Conservation (phyloP, 2,797 vertebrate genomes). For the Dendrocincla fuliginosa region DNA sequence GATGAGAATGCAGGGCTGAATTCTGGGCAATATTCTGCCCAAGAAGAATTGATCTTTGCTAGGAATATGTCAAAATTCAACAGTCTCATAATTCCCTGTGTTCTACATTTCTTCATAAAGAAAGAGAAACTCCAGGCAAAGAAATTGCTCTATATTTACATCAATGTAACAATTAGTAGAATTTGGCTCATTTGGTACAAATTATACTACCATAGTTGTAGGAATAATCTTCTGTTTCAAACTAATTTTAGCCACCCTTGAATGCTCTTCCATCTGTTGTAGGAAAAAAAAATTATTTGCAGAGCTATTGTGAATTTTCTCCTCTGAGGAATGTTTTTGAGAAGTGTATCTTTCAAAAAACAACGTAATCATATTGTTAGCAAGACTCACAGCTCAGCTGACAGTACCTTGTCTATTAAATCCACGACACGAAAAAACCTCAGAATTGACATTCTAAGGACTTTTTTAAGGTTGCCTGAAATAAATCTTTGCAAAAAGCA, state of each 20-base stretch:
- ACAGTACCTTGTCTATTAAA: conserved; percentile 32
- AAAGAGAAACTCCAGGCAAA: neutral
- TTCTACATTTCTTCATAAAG: neutral
- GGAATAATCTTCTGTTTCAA: conserved; percentile 54
- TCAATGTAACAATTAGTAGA: conserved; percentile 30
- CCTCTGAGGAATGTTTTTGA: conserved; percentile 41
- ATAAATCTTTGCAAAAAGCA: conserved; percentile 37
- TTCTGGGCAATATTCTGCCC: neutral
- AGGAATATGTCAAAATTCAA: neutral
- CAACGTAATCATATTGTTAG: conserved; percentile 19
- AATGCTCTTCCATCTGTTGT: conserved; percentile 57
- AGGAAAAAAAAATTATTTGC: conserved; percentile 12
- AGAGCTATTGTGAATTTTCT: conserved; percentile 45
- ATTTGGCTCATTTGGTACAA: conserved; percentile 26
- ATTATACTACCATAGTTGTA: conserved; percentile 48
- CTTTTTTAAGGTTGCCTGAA: conserved; percentile 35
- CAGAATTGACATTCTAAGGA: neutral
- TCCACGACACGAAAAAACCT: conserved; percentile 13
- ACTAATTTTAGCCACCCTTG: conserved; percentile 60
- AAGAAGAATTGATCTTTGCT: neutral
- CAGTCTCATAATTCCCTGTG: neutral
- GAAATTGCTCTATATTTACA: conserved; percentile 44
- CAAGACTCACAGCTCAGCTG: conserved; percentile 39
- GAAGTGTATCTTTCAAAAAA: neutral
- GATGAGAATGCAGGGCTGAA: neutral